Percentiles rank a stretch among this genome's conserved stretches.
Conservation (phyloP, 1,140 invertebrate species). For the Bombus balteatus region DNA sequence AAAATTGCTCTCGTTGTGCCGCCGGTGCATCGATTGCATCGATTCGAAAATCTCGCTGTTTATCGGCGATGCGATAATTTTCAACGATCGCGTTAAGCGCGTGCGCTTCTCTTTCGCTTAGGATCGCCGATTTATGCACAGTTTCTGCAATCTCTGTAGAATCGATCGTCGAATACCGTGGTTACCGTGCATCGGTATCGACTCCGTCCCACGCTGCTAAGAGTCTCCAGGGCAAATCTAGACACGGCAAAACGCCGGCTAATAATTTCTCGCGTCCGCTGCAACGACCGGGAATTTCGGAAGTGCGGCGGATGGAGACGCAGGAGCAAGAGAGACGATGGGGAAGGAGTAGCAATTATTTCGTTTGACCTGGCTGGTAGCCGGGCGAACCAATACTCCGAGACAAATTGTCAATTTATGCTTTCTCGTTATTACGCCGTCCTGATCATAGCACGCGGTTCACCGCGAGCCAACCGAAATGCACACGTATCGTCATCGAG, state of each 20-base stretch:
- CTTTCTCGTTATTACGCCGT: conserved; percentile 76
- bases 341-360: conserved; percentile 70
- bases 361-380: conserved; percentile 61
- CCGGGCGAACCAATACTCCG: conserved; percentile 66
- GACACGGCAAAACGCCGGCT: no score
- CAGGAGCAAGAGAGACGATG: neutral
- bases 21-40: neutral
- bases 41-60: conserved; percentile 15
- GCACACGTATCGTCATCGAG: conserved; percentile 58
- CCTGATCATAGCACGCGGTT: conserved; percentile 70
- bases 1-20: neutral
- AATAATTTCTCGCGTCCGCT: neutral
- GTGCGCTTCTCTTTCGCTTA: neutral
- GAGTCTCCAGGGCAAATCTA: no score
- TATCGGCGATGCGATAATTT: conserved; percentile 12
- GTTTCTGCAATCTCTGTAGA: no score
- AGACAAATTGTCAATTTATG: conserved; percentile 79
- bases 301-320: no score
- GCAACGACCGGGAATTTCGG: neutral
- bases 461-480: conserved; percentile 40
- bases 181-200: no score
- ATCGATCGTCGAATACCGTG: no score
- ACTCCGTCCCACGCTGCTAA: no score
- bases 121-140: neutral
- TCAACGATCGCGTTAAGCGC: neutral